Evolutionary conservation across 2,888 invertebrate genomes (phyloP).

Genomic region (Ferrisia virgata): DNA sequence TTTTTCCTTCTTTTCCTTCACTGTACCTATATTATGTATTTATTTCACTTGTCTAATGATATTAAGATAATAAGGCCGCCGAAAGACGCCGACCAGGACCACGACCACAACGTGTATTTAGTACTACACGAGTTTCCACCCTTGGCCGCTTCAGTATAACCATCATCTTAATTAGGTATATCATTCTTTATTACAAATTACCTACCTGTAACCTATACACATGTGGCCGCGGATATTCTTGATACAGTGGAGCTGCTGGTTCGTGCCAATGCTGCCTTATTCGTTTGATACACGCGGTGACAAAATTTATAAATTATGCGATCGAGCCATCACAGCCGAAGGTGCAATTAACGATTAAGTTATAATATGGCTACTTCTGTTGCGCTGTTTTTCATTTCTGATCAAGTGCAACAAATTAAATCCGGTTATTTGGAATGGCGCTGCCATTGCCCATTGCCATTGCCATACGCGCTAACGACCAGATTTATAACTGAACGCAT

Average conservation of each 20-base stretch:
- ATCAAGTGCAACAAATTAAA: conserved; percentile 37
- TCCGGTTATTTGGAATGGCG: conserved; percentile 22
- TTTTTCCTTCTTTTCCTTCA: too few relatives aligned
- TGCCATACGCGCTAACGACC: not conserved
- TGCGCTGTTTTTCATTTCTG: conserved; percentile 19
- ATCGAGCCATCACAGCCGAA: not conserved
- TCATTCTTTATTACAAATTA: not conserved
- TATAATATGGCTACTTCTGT: conserved; percentile 32
- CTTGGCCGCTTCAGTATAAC: too few relatives aligned
- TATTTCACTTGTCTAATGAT: not conserved
- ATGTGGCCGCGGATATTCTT: not conserved
- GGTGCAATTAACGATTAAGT: conserved; percentile 32
- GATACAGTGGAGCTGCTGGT: not conserved
- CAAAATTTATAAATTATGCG: conserved; percentile 19
- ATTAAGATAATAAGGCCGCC: too few relatives aligned
- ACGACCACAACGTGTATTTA: too few relatives aligned
- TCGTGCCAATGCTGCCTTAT: not conserved
- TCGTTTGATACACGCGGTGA: not conserved
- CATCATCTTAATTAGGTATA: not conserved
- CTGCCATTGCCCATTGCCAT: not conserved
- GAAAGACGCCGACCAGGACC: too few relatives aligned
- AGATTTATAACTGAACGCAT: conserved; percentile 34
- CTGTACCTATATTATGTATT: not conserved
- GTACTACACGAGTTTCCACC: too few relatives aligned
- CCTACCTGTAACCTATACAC: too few relatives aligned